Base-by-base conservation (phyloP, 2,888 invertebrate species). In the Polydrusus pterygomalis region DNA sequence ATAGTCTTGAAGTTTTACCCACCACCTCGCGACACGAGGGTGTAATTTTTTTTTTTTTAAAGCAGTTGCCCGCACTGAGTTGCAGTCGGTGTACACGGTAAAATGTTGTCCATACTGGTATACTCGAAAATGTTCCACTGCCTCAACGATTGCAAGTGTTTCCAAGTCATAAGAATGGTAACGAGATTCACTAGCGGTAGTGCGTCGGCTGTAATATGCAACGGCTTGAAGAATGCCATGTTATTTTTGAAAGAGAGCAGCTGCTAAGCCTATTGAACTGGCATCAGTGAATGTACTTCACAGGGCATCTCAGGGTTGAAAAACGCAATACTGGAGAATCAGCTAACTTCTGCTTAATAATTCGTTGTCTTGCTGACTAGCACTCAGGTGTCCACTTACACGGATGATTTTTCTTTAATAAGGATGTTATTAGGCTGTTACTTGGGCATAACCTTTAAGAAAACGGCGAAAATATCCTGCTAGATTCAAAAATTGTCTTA, bases 111-210 rank as follows among this genome's bases (percentile, higher is more conserved):
- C 65, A 65, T 65, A 65, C 65, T 51, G 38, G 45, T 65, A 65
- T 30, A 65, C 65, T 65, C 45, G 63, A 13, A 49, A 65, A 49
- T 65, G 65, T 65, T 65, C 65, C 9, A 65, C 65, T 65, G 65
- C 65, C 17, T 47, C 34, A 25, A 65, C 70, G n/a, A 65, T 65
- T 40, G 78, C 81, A 6, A 82, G 69, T 7, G 81, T 81, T 68
- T 81, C 80, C 63, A 81, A 67, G 25, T 80, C 77, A 63, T 79
- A 81, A 10, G 81, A 78, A 60, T 81, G 81, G 51, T 81, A 80
- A 47, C 15, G 70, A 80, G 51, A 17, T 81, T 79, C 30, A 76
- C 58, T 17, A 67, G 25, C 58, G 81, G 71, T 79, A 11, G 79
- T 80, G 13, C 70, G 60, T 10, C 80, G 40, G 62, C 80, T 80